Conservation (phyloP, 35 echinoderm and acorn worm genomes). For the Lytechinus variegatus region DNA sequence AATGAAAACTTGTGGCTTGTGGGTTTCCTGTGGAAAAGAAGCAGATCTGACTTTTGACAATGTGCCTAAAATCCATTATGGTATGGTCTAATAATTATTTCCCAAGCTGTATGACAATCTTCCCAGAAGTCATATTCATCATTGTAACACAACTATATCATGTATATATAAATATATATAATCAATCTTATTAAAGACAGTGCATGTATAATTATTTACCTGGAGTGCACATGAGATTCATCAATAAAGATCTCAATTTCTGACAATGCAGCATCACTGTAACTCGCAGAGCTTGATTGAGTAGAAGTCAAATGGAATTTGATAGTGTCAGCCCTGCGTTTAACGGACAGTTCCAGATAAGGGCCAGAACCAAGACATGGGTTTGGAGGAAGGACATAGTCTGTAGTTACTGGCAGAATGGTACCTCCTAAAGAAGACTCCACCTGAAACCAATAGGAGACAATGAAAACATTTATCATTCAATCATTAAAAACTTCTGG, state of each 20-base stretch:
- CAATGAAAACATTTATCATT: neutral
- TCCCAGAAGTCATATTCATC: too few species aligned
- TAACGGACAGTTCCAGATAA: slow-evolving; percentile 60
- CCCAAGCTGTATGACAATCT: too few species aligned
- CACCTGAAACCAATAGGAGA: neutral
- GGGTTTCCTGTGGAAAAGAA: too few species aligned
- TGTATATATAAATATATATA: too few species aligned
- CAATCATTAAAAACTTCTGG: too few species aligned
- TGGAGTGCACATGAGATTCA: slow-evolving; percentile 61
- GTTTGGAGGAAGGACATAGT: slow-evolving; percentile 60
- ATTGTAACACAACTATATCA: too few species aligned
- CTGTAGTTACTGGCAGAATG: slow-evolving; percentile 8
- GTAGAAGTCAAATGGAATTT: slow-evolving; percentile 42
- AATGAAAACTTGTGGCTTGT: too few species aligned
- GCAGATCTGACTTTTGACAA: too few species aligned
- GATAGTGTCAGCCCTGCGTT: slow-evolving; percentile 48
- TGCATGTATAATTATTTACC: slow-evolving; percentile 33
- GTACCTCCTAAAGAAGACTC: slow-evolving; percentile 22
- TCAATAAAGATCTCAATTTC: slow-evolving; percentile 88
- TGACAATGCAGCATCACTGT: slow-evolving; percentile 62
- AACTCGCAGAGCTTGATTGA: neutral
- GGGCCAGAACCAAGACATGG: slow-evolving; percentile 48
- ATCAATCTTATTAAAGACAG: too few species aligned
- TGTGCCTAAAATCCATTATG: too few species aligned
- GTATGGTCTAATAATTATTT: too few species aligned